Evolutionary conservation across 2,888 invertebrate species (phyloP), one percentile per base, ranked within the genome.

Genomic region (Leucozona laternaria): DNA sequence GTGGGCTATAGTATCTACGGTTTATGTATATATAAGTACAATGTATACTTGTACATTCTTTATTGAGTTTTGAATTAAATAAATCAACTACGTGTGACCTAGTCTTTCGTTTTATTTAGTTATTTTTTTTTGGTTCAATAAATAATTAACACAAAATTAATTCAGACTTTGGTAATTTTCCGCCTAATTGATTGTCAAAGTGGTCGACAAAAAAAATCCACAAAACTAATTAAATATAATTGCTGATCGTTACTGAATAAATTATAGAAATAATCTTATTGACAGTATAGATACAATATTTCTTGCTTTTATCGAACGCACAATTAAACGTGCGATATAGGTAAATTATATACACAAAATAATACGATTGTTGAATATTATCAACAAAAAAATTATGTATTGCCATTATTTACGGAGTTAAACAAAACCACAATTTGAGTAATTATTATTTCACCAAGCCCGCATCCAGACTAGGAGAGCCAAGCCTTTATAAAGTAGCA

Each of bases 201-300:
- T 62, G 77, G 53, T 50, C n/a, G 25, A 55, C 62, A 22, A 34
- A 70, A 64, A 70, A 64, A 68, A 68, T 43, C 48, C 53, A n/a
- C 13, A 15, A 77, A 85, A 76, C 70, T 62, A 85, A 85, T 85
- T 77, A 77, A 80, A 80, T 55, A 37, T 72, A 85, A 85, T 77
- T 80, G 60, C 71, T 80, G 20, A 68, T 77, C 76, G 25, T 85
- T 85, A 85, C 66, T 66, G 80, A 72, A 60, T 80, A 80, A 85
- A 80, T 85, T 66, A 66, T 34, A 77, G 72, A 48, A 66, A 77
- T 76, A 80, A 72, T 80, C 79, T 37, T 53, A 15, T 31, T 60
- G 13, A 17, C 55, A 60, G 34, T 25, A 25, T 3, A 25, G 4
- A 4, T 31, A 31, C n/a, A n/a, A n/a, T 57, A 45, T 37, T 75